Evolutionary conservation across 2,888 invertebrate genomes (phyloP).

Genomic region (Trisateles emortualis): DNA sequence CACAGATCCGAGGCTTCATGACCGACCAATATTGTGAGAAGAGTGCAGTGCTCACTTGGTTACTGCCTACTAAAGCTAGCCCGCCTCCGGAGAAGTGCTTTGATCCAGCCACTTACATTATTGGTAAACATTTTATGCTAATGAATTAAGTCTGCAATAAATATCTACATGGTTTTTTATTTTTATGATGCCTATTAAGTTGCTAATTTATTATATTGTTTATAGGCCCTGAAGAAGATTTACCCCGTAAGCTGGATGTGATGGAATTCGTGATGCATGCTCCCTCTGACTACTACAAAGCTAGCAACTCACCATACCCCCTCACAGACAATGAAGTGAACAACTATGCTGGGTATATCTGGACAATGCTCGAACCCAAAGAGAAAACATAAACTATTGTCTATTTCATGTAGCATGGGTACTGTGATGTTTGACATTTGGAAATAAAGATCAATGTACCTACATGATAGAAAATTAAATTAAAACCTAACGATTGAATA

Average conservation of each 20-base stretch:
- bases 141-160: too few relatives aligned
- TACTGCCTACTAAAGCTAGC: slow-evolving; percentile 94
- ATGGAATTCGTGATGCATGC: slow-evolving; percentile 98
- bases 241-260: slow-evolving; percentile 93
- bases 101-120: slow-evolving; percentile 95
- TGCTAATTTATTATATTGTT: not conserved
- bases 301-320: slow-evolving; percentile 92
- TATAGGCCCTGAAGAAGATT: slow-evolving; percentile 95
- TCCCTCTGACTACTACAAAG: slow-evolving; percentile 95
- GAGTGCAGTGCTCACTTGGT: slow-evolving; percentile 96
- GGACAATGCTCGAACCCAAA: slow-evolving; percentile 88
- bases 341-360: slow-evolving; percentile 87
- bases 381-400: slow-evolving; percentile 59
- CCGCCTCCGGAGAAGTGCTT: slow-evolving; percentile 93
- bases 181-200: not conserved
- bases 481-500: too few relatives aligned
- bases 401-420: too few relatives aligned
- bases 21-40: slow-evolving; percentile 97
- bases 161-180: too few relatives aligned
- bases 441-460: too few relatives aligned
- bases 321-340: slow-evolving; percentile 79
- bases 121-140: slow-evolving; percentile 88
- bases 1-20: slow-evolving; percentile 95
- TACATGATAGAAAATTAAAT: too few relatives aligned
- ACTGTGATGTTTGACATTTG: too few relatives aligned